phyloP scores from a whole-genome alignment of 1,140 invertebrate species.

The Propsilocerus akamusi region DNA sequence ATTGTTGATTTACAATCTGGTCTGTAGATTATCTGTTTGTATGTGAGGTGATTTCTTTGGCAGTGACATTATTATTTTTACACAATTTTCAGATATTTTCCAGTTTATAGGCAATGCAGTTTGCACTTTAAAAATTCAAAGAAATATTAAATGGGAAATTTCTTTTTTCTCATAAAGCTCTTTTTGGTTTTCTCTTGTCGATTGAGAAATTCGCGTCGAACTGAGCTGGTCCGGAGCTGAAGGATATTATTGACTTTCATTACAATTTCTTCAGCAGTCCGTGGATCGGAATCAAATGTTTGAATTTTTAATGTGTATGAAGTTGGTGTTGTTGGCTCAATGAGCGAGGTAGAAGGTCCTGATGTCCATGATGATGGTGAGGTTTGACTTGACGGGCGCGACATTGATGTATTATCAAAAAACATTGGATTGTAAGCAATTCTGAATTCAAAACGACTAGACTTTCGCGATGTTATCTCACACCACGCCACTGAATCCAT shows the following conservation, averaged over 20 bases:
- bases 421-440: constrained; percentile 9
- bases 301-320: constrained; percentile 38
- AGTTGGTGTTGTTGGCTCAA: constrained; percentile 7
- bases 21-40: too few relatives aligned
- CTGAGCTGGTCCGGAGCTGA: constrained; percentile 55
- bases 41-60: too few relatives aligned
- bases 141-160: constrained; percentile 29
- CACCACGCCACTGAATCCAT: constrained; percentile 75
- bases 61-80: too few relatives aligned
- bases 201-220: constrained; percentile 55
- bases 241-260: constrained; percentile 76
- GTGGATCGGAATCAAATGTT: constrained; percentile 69
- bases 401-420: constrained; percentile 2
- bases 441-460: constrained; percentile 24
- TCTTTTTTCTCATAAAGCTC: constrained; percentile 17
- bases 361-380: constrained; percentile 11
- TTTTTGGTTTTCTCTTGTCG: constrained; percentile 38
- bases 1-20: too few relatives aligned
- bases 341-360: constrained; percentile 8
- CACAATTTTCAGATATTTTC: too few relatives aligned
- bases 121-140: too few relatives aligned
- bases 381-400: background rate
- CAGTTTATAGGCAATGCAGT: too few relatives aligned
- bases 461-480: constrained; percentile 43
- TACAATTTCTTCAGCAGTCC: constrained; percentile 60